Evolutionary conservation across 2,797 vertebrate genomes (phyloP).

Genomic region (Glossophaga mutica): DNA sequence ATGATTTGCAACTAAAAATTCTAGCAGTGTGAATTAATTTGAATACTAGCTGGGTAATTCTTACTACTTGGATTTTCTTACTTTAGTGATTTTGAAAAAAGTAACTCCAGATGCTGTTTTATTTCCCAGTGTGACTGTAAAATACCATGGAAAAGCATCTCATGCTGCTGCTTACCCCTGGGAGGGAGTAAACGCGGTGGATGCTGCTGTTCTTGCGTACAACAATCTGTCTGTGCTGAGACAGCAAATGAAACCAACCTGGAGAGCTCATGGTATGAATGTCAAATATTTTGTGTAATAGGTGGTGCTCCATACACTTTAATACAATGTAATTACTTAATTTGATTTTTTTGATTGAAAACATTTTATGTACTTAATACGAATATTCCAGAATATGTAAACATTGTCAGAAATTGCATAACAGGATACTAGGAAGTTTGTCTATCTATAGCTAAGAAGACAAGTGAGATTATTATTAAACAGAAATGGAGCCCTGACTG

Average conservation of each 20-base stretch:
- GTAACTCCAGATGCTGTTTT: slow-evolving; percentile 74
- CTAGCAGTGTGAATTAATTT: background rate
- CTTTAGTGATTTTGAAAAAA: slow-evolving; percentile 48
- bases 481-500: background rate
- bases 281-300: slow-evolving; percentile 71
- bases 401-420: slow-evolving; percentile 13
- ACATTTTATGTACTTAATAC: background rate
- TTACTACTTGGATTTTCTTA: slow-evolving; percentile 21
- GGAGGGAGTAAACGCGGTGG: slow-evolving; percentile 93
- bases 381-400: background rate
- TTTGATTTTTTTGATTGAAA: background rate
- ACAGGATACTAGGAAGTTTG: background rate
- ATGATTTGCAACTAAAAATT: background rate
- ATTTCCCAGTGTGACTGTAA: slow-evolving; percentile 88
- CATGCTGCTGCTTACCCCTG: slow-evolving; percentile 92
- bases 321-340: background rate
- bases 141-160: slow-evolving; percentile 91
- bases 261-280: slow-evolving; percentile 90
- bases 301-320: slow-evolving; percentile 66
- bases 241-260: slow-evolving; percentile 92
- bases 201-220: slow-evolving; percentile 93
- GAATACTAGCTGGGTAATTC: slow-evolving; percentile 38
- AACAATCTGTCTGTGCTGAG: slow-evolving; percentile 92
- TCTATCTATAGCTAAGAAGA: background rate
- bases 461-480: background rate